Evolutionary conservation across 2,797 vertebrate species (phyloP).

Genomic region (Erithacus rubecula): DNA sequence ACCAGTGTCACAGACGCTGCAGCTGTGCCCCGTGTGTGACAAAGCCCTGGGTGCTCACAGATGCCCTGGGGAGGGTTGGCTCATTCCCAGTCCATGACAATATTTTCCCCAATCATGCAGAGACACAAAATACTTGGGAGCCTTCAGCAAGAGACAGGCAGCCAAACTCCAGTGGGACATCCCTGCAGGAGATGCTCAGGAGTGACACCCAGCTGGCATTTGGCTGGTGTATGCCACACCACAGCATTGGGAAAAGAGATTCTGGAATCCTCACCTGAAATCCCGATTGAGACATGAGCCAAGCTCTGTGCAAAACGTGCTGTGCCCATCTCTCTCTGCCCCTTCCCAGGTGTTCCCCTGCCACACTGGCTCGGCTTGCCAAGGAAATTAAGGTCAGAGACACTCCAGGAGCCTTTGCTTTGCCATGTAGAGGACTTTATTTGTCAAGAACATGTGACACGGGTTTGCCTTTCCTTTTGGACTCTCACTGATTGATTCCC

Average conservation of each 20-base stretch:
- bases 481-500: background rate
- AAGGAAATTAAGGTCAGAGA: background rate
- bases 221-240: fast-evolving
- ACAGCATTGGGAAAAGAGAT: fast-evolving
- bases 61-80: too few relatives aligned
- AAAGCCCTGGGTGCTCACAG: background rate
- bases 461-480: background rate
- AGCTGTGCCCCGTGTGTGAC: fast-evolving
- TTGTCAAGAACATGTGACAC: background rate
- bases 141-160: background rate
- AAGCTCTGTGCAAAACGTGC: background rate
- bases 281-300: fast-evolving
- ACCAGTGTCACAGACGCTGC: background rate
- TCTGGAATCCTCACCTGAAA: background rate
- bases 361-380: fast-evolving
- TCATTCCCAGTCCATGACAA: fast-evolving
- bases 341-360: background rate
- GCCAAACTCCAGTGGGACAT: background rate
- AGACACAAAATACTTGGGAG: background rate
- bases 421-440: background rate
- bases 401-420: background rate
- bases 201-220: background rate
- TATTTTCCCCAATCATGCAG: background rate
- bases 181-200: background rate
- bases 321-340: background rate